These are phyloP conservation scores for Brachionus koreanus DNA, from an alignment of 1,140 invertebrate species.

Conservation along the genomic window DNA sequence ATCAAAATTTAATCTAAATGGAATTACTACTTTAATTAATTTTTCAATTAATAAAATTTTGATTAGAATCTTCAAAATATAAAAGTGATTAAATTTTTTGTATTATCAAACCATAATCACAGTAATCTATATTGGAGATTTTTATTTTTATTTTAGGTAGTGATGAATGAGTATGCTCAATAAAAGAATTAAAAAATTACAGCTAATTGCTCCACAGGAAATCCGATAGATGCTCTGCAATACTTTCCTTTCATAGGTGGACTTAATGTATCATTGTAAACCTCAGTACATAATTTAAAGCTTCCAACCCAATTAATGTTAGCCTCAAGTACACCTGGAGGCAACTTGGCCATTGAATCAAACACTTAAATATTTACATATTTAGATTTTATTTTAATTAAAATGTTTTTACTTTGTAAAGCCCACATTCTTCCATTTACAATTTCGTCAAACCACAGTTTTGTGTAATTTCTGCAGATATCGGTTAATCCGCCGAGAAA, in stretches of 20 bases:
- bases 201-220: slow-evolving; percentile 4
- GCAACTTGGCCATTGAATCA: slow-evolving; percentile 37
- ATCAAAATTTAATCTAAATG: too few relatives aligned
- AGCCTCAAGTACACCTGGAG: slow-evolving; percentile 1
- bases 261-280: not conserved
- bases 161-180: not conserved
- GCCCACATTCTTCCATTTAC: slow-evolving; percentile 32
- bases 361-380: slow-evolving; percentile 19
- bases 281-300: not conserved
- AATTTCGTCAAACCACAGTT: slow-evolving; percentile 38
- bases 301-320: slow-evolving; percentile 44
- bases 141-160: not conserved
- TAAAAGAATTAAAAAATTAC: not conserved
- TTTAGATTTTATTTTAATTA: not conserved
- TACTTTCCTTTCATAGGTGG: slow-evolving; percentile 38
- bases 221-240: slow-evolving; percentile 33
- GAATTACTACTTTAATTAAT: too few relatives aligned
- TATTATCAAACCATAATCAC: too few relatives aligned
- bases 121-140: too few relatives aligned
- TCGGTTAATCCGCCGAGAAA: slow-evolving; percentile 7
- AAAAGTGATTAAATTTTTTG: too few relatives aligned
- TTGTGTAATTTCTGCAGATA: not conserved
- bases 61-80: too few relatives aligned
- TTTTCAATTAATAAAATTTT: too few relatives aligned
- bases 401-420: slow-evolving; percentile 29